Base-by-base conservation (phyloP, 2,888 invertebrate genomes). In the Scaptodrosophila latifasciaeformis region DNA sequence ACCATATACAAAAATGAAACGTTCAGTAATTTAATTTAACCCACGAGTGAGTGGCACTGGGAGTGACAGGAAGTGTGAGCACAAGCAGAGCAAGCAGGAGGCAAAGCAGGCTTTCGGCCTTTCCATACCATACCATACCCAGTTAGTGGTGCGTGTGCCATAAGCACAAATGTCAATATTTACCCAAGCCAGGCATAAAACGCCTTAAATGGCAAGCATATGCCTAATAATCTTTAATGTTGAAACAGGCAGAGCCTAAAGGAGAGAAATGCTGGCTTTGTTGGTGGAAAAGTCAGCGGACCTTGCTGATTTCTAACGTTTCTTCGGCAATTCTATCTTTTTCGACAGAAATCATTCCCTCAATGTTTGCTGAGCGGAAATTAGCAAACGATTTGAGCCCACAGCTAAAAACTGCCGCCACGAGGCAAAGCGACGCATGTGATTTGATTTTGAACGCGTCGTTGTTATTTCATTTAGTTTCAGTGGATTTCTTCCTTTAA, bases 111-210 rank as follows among this genome's bases (percentile, higher is more conserved):
- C n/a, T n/a, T 30, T 30, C 1, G 15, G 12, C 7, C 24, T 24
- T 24, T 7, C 7, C 24, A 24, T 24, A 3, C 24, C 24, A 3
- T 24, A 5, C 24, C 7, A n/a, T 3, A 7, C 24, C 4, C 24
- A 24, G 24, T 24, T 24, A 24, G 24, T 24, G n/a, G n/a, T n/a
- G 24, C 24, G 4, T 7, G 72, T 58, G 44, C 61, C 72, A 79
- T 69, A 69, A 79, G 76, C 79, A 55, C 27, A 54, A 78, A 78
- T 78, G 78, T 78, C 71, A 76, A 79, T 74, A 79, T 79, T 74
- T 79, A 69, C 52, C 69, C 71, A 79, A 76, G 72, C 58, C 52
- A 54, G 51, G 65, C 72, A 76, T 62, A 72, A 67, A 65, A 46
- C 49, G 60, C 50, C 51, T 45, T 39, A 48, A 69, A 62, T 56